A percentile compares a stretch with the other conserved stretches of the same genome.
Conservation (phyloP, 1,140 invertebrate species). For the Caenorhabditis tropicalis region DNA sequence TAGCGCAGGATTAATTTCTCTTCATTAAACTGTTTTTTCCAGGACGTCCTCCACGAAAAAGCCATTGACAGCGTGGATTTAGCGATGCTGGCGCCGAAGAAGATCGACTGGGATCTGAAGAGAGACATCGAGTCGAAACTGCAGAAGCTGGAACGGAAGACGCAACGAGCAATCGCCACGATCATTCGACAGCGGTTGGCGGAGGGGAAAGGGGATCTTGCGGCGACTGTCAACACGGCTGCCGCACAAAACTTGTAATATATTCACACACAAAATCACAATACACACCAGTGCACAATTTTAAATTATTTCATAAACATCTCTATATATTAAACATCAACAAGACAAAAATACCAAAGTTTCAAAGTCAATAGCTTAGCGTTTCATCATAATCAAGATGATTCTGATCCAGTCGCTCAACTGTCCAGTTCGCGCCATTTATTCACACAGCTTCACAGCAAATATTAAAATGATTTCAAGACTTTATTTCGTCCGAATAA, state of each 20-base stretch:
- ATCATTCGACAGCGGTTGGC: slow-evolving; percentile 48
- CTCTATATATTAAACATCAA: too few relatives aligned
- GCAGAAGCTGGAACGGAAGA: slow-evolving; percentile 45
- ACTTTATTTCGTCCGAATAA: too few relatives aligned
- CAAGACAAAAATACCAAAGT: too few relatives aligned
- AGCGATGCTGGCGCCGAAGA: slow-evolving; percentile 48
- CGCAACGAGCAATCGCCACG: slow-evolving; percentile 44
- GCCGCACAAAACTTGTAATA: slow-evolving; percentile 31
- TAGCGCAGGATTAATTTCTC: neutral
- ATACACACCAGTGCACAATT: too few relatives aligned
- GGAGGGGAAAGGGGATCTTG: slow-evolving; percentile 48
- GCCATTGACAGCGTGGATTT: slow-evolving; percentile 49
- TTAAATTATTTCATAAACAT: too few relatives aligned
- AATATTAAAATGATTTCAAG: too few relatives aligned
- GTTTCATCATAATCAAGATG: too few relatives aligned
- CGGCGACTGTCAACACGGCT: slow-evolving; percentile 29
- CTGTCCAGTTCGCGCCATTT: too few relatives aligned
- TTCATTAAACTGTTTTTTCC: neutral
- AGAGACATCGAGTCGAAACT: slow-evolving; percentile 47
- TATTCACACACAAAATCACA: too few relatives aligned
- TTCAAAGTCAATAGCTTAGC: too few relatives aligned
- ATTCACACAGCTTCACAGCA: too few relatives aligned
- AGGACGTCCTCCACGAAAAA: slow-evolving; percentile 32
- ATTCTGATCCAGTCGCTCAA: too few relatives aligned
- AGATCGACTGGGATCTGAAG: slow-evolving; percentile 54